Evolutionary conservation across 2,888 invertebrate genomes (phyloP).

Genomic region (Andrena hattorfiana): DNA sequence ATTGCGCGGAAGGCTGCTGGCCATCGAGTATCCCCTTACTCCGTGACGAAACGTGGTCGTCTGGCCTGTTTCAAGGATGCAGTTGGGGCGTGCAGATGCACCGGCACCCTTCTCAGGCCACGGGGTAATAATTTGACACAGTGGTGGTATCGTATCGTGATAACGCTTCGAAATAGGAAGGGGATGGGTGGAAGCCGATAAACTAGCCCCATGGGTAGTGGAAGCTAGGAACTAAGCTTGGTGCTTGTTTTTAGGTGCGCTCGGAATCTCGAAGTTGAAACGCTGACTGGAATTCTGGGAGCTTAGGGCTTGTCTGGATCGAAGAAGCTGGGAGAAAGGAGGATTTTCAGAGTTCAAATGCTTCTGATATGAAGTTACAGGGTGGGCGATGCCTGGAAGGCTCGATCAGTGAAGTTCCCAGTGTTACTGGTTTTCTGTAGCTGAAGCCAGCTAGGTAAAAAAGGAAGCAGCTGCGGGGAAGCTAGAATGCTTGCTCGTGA

Average conservation of each 20-base stretch:
- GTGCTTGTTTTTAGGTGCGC: neutral
- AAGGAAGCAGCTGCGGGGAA: neutral
- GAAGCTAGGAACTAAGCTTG: neutral
- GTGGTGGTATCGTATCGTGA: too few species aligned
- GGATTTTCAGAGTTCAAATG: neutral
- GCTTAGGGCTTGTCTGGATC: neutral
- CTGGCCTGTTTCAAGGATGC: neutral
- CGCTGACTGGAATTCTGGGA: neutral
- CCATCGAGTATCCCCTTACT: constrained; percentile 23
- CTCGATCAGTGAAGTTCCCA: neutral
- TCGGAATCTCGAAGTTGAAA: neutral
- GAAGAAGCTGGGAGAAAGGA: neutral
- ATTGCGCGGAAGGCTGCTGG: constrained; percentile 64
- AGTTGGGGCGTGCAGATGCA: constrained; percentile 9
- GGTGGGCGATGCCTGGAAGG: neutral
- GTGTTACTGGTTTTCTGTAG: neutral
- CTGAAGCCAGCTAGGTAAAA: neutral
- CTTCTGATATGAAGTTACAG: neutral
- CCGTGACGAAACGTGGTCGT: constrained; percentile 26
- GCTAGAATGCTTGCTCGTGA: neutral
- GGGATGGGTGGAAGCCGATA: neutral
- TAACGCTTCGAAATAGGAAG: neutral
- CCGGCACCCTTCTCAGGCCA: neutral
- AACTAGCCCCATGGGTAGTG: neutral
- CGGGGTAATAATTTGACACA: neutral